Percentiles rank a stretch among this genome's conserved stretches.
Evolutionary conservation across 2,797 vertebrate genomes (phyloP).

Genomic region (Crenichthys baileyi): DNA sequence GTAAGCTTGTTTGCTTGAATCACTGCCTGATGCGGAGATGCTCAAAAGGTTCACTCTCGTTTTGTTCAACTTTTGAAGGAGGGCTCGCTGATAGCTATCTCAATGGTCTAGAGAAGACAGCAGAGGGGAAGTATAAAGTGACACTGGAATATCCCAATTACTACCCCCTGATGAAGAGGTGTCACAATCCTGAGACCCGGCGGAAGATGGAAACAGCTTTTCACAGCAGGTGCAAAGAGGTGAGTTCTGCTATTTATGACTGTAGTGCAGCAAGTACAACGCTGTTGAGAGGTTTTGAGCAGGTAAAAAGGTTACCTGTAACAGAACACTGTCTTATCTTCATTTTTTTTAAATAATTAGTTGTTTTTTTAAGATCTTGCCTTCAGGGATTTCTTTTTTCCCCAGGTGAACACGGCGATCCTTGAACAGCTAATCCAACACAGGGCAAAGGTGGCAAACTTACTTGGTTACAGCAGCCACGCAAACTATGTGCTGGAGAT

Average conservation of each 20-base stretch:
- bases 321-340: background rate
- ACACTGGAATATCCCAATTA: slow-evolving; percentile 95
- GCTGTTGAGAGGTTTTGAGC: background rate
- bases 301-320: background rate
- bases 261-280: too few species aligned
- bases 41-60: background rate
- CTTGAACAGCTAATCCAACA: slow-evolving; percentile 89
- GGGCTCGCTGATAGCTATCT: slow-evolving; percentile 90
- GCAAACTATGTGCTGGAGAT: slow-evolving; percentile 93
- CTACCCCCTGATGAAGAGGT: slow-evolving; percentile 94
- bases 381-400: slow-evolving; percentile 23
- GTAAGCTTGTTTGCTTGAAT: slow-evolving; percentile 64
- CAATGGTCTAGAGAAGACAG: slow-evolving; percentile 84
- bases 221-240: slow-evolving; percentile 94
- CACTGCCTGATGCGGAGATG: background rate
- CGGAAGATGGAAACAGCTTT: slow-evolving; percentile 92
- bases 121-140: slow-evolving; percentile 83
- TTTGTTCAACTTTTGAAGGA: slow-evolving; percentile 67
- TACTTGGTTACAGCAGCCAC: slow-evolving; percentile 90
- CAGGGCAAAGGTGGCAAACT: slow-evolving; percentile 85
- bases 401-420: slow-evolving; percentile 89
- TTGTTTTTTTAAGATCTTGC: background rate
- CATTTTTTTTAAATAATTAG: background rate
- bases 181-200: slow-evolving; percentile 90
- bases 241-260: slow-evolving; percentile 49